These are phyloP conservation scores for Hirtodrosophila alboralis DNA, from an alignment of 2,888 invertebrate genomes.

Conservation along the genomic window DNA sequence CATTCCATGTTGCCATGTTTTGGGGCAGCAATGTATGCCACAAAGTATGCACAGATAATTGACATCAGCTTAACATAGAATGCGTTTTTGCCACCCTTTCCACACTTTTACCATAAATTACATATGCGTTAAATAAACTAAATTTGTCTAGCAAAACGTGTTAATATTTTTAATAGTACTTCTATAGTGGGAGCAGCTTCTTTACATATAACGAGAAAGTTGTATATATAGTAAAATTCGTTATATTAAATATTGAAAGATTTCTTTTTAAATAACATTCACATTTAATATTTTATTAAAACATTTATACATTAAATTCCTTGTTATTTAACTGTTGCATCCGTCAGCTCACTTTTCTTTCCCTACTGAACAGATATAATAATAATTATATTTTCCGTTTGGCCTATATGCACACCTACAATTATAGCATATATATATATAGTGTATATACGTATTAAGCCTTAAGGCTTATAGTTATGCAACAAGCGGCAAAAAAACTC, in stretches of 20 bases:
- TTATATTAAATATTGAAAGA: too few species aligned
- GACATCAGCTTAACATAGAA: slow-evolving; percentile 48
- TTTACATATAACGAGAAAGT: too few species aligned
- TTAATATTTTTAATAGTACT: background rate
- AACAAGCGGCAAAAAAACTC: background rate
- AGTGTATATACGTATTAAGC: background rate
- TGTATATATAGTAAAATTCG: too few species aligned
- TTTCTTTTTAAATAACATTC: too few species aligned
- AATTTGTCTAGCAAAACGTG: slow-evolving; percentile 5
- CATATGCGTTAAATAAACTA: slow-evolving; percentile 39
- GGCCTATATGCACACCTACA: background rate
- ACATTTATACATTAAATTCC: too few species aligned
- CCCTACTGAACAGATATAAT: too few species aligned
- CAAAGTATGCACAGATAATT: slow-evolving; percentile 69
- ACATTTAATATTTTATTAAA: too few species aligned
- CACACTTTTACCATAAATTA: slow-evolving; percentile 32
- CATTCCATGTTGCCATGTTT: slow-evolving; percentile 10
- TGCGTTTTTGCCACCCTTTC: slow-evolving; percentile 3
- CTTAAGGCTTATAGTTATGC: background rate
- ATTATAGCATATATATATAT: background rate
- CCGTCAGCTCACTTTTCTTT: too few species aligned
- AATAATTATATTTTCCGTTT: too few species aligned
- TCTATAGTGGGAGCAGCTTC: too few species aligned
- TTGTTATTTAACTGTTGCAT: too few species aligned
- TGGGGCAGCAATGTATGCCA: slow-evolving; percentile 30